These are phyloP conservation scores for Fragum sueziense DNA, from an alignment of 2,888 invertebrate genomes.

Conservation along the genomic window DNA sequence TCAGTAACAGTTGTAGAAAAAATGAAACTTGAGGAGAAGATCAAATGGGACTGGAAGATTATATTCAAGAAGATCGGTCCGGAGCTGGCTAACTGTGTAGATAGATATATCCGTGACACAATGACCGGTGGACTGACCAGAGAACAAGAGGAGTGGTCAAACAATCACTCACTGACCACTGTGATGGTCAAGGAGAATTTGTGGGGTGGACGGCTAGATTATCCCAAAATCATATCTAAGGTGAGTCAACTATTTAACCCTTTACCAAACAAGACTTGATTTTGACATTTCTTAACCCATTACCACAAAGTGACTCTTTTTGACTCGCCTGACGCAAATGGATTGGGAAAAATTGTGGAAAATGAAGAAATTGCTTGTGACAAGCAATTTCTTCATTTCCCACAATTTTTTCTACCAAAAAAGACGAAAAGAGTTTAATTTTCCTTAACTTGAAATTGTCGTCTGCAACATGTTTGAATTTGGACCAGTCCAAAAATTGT, in stretches of 20 bases:
- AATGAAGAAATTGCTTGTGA: background rate
- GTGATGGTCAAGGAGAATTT: slow-evolving; percentile 62
- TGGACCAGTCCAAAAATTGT: too few relatives aligned
- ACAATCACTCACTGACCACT: slow-evolving; percentile 61
- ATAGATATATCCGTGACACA: slow-evolving; percentile 66
- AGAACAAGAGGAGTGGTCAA: slow-evolving; percentile 67
- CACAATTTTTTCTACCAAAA: slow-evolving; percentile 15
- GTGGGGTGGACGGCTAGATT: slow-evolving; percentile 75
- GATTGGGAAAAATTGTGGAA: too few relatives aligned
- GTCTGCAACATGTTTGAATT: too few relatives aligned
- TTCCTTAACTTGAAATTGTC: too few relatives aligned
- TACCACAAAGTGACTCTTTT: too few relatives aligned
- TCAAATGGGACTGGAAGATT: slow-evolving; percentile 78
- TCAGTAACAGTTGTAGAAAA: slow-evolving; percentile 74
- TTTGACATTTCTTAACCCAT: too few relatives aligned
- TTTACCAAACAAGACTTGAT: background rate
- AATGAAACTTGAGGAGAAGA: slow-evolving; percentile 72
- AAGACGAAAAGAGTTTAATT: too few relatives aligned
- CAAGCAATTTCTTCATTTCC: slow-evolving; percentile 4
- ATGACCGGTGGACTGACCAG: slow-evolving; percentile 61
- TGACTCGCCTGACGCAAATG: too few relatives aligned
- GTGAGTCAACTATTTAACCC: slow-evolving; percentile 50
- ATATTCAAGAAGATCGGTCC: slow-evolving; percentile 76
- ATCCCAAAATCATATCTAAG: slow-evolving; percentile 74
- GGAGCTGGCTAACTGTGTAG: slow-evolving; percentile 73